Base-by-base conservation (phyloP, 2,113 vertebrate genomes). In the Grus americana region DNA sequence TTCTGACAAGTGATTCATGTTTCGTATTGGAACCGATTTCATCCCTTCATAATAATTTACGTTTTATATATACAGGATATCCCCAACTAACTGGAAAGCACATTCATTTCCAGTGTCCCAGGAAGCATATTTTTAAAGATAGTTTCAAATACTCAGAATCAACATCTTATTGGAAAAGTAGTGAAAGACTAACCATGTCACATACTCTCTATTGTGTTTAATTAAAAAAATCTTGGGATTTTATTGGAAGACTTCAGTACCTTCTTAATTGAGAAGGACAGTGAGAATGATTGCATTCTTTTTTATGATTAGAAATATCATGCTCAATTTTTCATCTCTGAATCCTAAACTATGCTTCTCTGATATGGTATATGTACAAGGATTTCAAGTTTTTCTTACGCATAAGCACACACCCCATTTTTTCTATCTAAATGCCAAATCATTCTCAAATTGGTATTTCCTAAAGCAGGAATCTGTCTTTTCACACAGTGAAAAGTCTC, bases 321-420 rank as follows among this genome's bases (percentile, higher is more conserved):
- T 22, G 9, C 10, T 19, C 49, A 38, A 2, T 26, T 78, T 70
- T 76, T 75, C 17, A 3, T 23, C 18, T 79, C 38, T 62, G 68
- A 18, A 50, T 82, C 22, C n/a, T 26, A 79, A 68, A 24, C 12
- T 30, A 9, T 14, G 46, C 19, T 70, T n/a, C 63, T 42, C 59
- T 79, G 30, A 76, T 11, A 68, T 21, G 15, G 14, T 26, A 3
- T 36, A 20, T 4, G 4, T 29, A 65, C 10, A 14, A 79, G 19
- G 49, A 49, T 72, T 83, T 79, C 7, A 52, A 73, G 18, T 4
- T 22, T 4, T 10, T 55, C 63, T 88, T 36, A 47, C 7, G 65
- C 8, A 40, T 5, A 85, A 81, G 17, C 22, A n/a, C 26, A 4
- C 1, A 1, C 1, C 10, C 5, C 19, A 36, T 7, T 63, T 75